Evolutionary conservation across 2,888 invertebrate genomes (phyloP).

Genomic region (Xestia sexstrigata): DNA sequence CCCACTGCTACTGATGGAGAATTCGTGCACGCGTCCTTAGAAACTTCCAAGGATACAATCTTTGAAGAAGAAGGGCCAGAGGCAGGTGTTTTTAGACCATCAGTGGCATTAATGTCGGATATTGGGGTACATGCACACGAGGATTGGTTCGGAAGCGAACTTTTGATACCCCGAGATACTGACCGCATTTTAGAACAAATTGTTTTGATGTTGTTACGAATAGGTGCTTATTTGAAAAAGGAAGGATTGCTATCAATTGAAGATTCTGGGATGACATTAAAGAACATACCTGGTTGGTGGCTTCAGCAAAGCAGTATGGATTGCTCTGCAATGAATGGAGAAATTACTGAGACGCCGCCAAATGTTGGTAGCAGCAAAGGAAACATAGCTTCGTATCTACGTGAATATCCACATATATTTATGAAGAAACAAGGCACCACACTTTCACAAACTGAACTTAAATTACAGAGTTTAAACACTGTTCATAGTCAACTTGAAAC

Average conservation of each 20-base stretch:
- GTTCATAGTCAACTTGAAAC: conserved; percentile 35
- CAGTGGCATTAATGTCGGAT: conserved; percentile 73
- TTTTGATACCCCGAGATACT: conserved; percentile 80
- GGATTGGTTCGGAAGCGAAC: conserved; percentile 82
- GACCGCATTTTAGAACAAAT: conserved; percentile 87
- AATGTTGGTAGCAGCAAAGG: conserved; percentile 77
- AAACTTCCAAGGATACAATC: conserved; percentile 67
- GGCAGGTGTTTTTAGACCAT: conserved; percentile 64
- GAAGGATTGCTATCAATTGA: conserved; percentile 67
- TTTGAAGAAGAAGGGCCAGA: conserved; percentile 69
- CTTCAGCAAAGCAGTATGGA: conserved; percentile 62
- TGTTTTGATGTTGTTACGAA: conserved; percentile 82
- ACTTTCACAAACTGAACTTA: conserved; percentile 60
- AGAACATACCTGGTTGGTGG: conserved; percentile 53
- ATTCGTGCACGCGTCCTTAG: conserved; percentile 42
- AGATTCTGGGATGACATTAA: conserved; percentile 65
- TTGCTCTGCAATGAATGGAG: conserved; percentile 68
- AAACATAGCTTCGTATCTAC: conserved; percentile 81
- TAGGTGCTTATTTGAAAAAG: conserved; percentile 77
- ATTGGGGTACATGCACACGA: conserved; percentile 79
- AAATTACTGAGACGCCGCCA: conserved; percentile 79
- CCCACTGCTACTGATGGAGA: conserved; percentile 37
- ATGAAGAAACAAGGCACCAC: conserved; percentile 78
- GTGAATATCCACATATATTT: conserved; percentile 86
- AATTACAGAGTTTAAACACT: conserved; percentile 36